Percentiles rank a stretch among this genome's conserved stretches.
Evolutionary conservation across 2,888 invertebrate genomes (phyloP).

Genomic region (Chrysolina haemoptera): DNA sequence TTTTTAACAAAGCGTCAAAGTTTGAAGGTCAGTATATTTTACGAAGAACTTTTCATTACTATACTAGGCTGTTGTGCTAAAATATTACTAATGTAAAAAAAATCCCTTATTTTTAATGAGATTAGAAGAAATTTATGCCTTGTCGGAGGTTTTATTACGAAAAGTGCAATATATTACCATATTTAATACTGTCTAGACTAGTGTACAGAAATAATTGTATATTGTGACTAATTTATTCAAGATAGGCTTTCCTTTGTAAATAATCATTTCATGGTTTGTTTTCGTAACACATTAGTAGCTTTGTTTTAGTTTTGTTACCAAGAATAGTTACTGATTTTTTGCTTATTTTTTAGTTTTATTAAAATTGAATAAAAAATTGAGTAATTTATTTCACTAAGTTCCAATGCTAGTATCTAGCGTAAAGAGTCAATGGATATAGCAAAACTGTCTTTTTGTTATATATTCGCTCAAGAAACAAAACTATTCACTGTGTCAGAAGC

Average conservation of each 20-base stretch:
- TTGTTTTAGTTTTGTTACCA: conserved; percentile 28
- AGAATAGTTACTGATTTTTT: background rate
- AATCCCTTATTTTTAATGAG: conserved; percentile 48
- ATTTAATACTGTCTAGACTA: conserved; percentile 47
- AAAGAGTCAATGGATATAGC: background rate
- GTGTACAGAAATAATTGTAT: conserved; percentile 52
- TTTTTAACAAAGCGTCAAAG: conserved; percentile 44
- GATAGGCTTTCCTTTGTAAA: conserved; percentile 15
- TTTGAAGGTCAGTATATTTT: conserved; percentile 45
- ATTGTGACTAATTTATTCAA: conserved; percentile 44
- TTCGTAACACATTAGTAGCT: conserved; percentile 21
- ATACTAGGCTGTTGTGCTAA: conserved; percentile 58
- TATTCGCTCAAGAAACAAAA: too few relatives aligned
- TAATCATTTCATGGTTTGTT: conserved; percentile 1
- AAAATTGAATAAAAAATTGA: background rate
- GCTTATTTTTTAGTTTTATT: conserved; percentile 16
- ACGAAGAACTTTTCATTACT: conserved; percentile 47
- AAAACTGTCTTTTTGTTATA: too few relatives aligned
- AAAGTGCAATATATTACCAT: conserved; percentile 46
- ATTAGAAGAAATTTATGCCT: conserved; percentile 48
- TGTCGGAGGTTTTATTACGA: conserved; percentile 46
- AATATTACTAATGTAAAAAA: conserved; percentile 48
- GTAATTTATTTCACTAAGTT: background rate
- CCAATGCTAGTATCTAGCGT: background rate
- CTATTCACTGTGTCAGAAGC: too few relatives aligned